Evolutionary conservation across 2,888 invertebrate species (phyloP), one percentile per base, ranked within the genome.

Genomic region (Nezara viridula): DNA sequence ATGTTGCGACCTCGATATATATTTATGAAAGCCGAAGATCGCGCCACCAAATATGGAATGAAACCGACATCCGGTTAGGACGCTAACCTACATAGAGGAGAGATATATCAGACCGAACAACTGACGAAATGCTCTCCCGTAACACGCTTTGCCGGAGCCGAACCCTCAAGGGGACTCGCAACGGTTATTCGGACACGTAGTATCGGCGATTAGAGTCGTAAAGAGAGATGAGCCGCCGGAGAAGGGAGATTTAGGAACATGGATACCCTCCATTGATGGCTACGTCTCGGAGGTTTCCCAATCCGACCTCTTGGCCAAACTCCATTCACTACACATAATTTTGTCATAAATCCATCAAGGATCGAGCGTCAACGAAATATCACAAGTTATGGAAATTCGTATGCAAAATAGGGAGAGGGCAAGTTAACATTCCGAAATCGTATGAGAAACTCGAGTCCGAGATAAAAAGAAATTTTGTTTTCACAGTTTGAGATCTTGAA

Each of bases 361-460:
- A 55, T 55, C n/a, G 7, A 55, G 55, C 32, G 16, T 10, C 16
- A 2, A 32, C 32, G 10, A 27, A 66, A 66, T 4, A 66, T 32
- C 32, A 66, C 66, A 66, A 66, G 32, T 66, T 66, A 66, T 66
- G 66, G 66, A 66, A 66, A 66, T 66, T 66, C 66, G 32, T 66
- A 66, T 66, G 66, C 66, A 32, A 66, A 66, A 7, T 19, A 32
- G 66, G 32, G 16, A 66, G 5, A 16, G 27, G 27, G 32, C 16
- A 12, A 5, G 4, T 32, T 19, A 32, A 16, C 16, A 32, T 66
- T 66, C 66, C 14, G 19, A 32, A 66, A 66, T 32, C 66, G 21
- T 16, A 16, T 1, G 32, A 66, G 66, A 66, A 66, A 66, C 32
- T 66, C 66, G 7, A 7, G 24, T 7, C 24, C 7, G 60, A 0